Conservation (phyloP, 2,113 vertebrate species). For the Cyprinodon variegatus region DNA sequence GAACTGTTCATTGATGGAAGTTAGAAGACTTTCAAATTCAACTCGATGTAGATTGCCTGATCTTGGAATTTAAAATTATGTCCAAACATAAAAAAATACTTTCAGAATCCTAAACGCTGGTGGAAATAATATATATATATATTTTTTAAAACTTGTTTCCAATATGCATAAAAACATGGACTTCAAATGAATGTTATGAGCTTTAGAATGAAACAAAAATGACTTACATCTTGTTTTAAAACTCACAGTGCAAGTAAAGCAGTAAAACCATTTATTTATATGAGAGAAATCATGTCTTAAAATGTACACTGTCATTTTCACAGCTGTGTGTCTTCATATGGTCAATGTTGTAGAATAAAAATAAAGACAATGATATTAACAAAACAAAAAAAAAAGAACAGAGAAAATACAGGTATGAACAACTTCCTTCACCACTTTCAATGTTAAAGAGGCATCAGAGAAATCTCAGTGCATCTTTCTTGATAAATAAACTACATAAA, state of each 20-base stretch:
- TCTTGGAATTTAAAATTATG: not conserved
- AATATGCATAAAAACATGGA: conserved; percentile 12
- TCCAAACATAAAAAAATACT: not conserved
- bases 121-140: not conserved
- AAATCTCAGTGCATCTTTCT: conserved; percentile 42
- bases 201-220: conserved; percentile 34
- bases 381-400: not conserved
- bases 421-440: conserved; percentile 59
- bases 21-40: too few relatives aligned
- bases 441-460: conserved; percentile 36
- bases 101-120: not conserved
- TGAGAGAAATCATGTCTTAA: conserved; percentile 73
- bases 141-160: not conserved
- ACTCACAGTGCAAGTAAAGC: conserved; percentile 37
- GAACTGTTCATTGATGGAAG: not conserved
- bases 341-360: conserved; percentile 38
- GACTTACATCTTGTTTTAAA: conserved; percentile 32
- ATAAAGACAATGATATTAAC: conserved; percentile 1
- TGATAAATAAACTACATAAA: conserved; percentile 69
- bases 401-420: conserved; percentile 41
- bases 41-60: not conserved
- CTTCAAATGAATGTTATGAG: conserved; percentile 31
- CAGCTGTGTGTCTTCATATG: conserved; percentile 70
- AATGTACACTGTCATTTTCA: conserved; percentile 75
- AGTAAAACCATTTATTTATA: conserved; percentile 70